These are phyloP conservation scores for Tetropium fuscum DNA, from an alignment of 2,888 invertebrate species.

Conservation along the genomic window DNA sequence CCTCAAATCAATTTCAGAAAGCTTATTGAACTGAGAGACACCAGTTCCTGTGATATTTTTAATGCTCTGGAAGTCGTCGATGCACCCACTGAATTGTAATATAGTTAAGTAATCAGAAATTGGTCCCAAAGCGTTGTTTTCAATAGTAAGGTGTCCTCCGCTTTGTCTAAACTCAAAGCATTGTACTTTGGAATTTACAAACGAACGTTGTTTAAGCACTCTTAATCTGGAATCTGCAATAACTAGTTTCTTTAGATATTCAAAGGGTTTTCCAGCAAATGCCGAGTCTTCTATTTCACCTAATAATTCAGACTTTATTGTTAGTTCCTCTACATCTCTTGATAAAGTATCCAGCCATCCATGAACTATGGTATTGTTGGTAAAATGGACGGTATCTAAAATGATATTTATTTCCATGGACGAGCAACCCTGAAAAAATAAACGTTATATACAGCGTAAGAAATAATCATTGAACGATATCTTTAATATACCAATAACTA, in stretches of 20 bases:
- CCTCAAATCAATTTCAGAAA: conserved; percentile 9
- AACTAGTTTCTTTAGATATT: neutral
- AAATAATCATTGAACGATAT: no score
- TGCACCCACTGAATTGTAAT: conserved; percentile 19
- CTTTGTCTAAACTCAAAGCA: conserved; percentile 17
- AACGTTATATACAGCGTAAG: neutral
- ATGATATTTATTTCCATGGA: conserved; percentile 7
- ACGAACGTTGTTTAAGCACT: neutral
- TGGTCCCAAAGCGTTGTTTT: conserved; percentile 15
- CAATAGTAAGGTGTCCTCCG: neutral
- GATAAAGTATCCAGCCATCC: conserved; percentile 31
- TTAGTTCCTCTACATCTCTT: conserved; percentile 15
- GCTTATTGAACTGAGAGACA: conserved; percentile 5
- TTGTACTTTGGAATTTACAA: conserved; percentile 5
- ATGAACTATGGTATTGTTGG: conserved; percentile 16
- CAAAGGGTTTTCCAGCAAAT: conserved; percentile 42
- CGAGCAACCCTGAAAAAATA: conserved; percentile 16
- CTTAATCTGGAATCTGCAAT: conserved; percentile 7
- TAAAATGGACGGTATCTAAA: conserved; percentile 17
- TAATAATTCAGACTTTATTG: conserved; percentile 22
- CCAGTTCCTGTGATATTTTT: conserved; percentile 17
- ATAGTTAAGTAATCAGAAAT: conserved; percentile 14
- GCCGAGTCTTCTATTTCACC: conserved; percentile 34
- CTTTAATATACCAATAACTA: no score
- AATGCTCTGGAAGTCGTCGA: conserved; percentile 1